Percentiles rank a stretch among this genome's conserved stretches.
Evolutionary conservation across 2,113 vertebrate genomes (phyloP).

Genomic region (Noturus placidus): DNA sequence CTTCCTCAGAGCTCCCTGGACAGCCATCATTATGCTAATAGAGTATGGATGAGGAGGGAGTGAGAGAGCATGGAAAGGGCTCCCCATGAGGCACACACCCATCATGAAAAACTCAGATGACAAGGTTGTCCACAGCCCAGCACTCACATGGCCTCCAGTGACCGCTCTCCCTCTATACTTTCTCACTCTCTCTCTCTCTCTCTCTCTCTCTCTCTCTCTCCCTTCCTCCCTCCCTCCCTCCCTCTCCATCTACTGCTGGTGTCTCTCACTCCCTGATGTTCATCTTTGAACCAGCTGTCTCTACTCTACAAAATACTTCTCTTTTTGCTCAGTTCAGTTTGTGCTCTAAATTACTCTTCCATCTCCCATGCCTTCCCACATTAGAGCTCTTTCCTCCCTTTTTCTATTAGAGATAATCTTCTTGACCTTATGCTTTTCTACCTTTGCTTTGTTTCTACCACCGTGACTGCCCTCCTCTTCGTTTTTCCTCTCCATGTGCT

Average conservation of each 20-base stretch:
- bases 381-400: not conserved
- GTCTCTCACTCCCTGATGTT: not conserved
- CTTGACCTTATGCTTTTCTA: not conserved
- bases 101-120: constrained; percentile 47
- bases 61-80: constrained; percentile 2
- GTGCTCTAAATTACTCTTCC: not conserved
- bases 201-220: constrained; percentile 1
- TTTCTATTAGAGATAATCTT: constrained; percentile 1
- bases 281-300: not conserved
- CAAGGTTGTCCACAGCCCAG: constrained; percentile 38
- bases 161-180: not conserved
- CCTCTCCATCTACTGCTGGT: not conserved
- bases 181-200: not conserved
- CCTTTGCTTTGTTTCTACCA: constrained; percentile 1
- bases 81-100: constrained; percentile 38
- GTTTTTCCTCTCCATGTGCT: not conserved
- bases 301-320: not conserved
- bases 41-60: constrained; percentile 35
- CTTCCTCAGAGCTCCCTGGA: constrained; percentile 27
- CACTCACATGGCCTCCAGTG: constrained; percentile 10
- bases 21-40: constrained; percentile 45
- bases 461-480: not conserved
- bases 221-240: not conserved
- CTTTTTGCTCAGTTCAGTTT: not conserved
- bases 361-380: not conserved